Conservation (phyloP, 2,113 vertebrate species). For the Mesitornis unicolor region DNA sequence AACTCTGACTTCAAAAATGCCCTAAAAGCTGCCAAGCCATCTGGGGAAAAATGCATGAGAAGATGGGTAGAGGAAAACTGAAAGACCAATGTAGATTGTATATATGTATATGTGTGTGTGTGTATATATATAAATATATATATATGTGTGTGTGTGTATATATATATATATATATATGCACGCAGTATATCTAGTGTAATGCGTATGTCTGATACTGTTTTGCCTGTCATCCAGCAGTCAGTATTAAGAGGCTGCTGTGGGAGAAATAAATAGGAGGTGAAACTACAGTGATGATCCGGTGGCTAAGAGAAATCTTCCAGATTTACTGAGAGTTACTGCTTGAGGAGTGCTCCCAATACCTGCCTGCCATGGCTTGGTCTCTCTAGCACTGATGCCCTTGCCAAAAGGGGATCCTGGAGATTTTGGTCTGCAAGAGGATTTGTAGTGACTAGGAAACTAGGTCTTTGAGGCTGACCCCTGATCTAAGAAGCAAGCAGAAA, state of each 20-base stretch:
- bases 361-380: background rate
- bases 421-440: background rate
- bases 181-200: background rate
- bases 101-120: too few species aligned
- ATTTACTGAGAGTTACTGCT: background rate
- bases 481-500: background rate
- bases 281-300: background rate
- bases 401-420: background rate
- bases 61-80: background rate
- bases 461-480: background rate
- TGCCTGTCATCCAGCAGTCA: background rate
- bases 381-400: background rate
- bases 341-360: background rate
- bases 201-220: background rate
- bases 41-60: conserved; percentile 64
- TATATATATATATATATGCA: accelerated
- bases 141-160: accelerated
- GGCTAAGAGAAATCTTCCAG: background rate
- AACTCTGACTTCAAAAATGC: conserved; percentile 91
- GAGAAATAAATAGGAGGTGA: background rate
- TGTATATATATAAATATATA: too few species aligned
- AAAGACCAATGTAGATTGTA: background rate
- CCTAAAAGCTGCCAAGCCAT: conserved; percentile 86
- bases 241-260: background rate
- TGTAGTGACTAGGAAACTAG: background rate